Conservation (phyloP, 2,113 vertebrate genomes). For the Notothenia rossii region DNA sequence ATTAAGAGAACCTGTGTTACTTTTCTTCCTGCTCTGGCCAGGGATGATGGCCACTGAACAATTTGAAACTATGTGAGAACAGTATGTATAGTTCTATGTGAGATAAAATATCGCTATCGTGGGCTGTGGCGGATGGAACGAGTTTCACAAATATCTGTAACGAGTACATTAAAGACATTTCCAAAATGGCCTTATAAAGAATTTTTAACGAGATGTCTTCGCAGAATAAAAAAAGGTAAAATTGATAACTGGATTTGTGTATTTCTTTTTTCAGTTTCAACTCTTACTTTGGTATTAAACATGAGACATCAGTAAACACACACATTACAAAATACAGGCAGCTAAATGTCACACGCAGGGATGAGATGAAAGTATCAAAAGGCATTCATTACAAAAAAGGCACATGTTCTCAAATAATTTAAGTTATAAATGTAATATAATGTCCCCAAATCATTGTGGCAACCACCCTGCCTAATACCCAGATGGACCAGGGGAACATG, state of each 20-base stretch:
- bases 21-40: slow-evolving; percentile 51
- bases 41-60: slow-evolving; percentile 58
- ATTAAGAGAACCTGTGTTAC: slow-evolving; percentile 56
- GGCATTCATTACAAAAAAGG: slow-evolving; percentile 35
- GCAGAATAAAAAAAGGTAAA: slow-evolving; percentile 78
- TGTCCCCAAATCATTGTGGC: neutral
- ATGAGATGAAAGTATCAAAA: slow-evolving; percentile 17
- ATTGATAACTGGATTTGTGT: slow-evolving; percentile 38
- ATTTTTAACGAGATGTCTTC: slow-evolving; percentile 79
- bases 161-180: slow-evolving; percentile 75
- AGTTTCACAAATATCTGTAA: slow-evolving; percentile 80
- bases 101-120: slow-evolving; percentile 67
- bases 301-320: slow-evolving; percentile 42
- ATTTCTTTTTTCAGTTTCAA: slow-evolving; percentile 32
- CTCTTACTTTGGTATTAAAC: slow-evolving; percentile 39
- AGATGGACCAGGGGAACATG: neutral
- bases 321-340: slow-evolving; percentile 30
- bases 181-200: slow-evolving; percentile 84
- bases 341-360: slow-evolving; percentile 4
- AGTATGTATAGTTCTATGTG: slow-evolving; percentile 52
- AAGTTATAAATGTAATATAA: slow-evolving; percentile 28
- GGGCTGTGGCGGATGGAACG: slow-evolving; percentile 73
- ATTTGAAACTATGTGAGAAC: slow-evolving; percentile 55
- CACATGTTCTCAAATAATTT: slow-evolving; percentile 39
- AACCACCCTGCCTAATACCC: neutral